Evolutionary conservation across 2,888 invertebrate genomes (phyloP), one percentile per base, ranked within the genome.

Genomic region (Drosophila koepferae): DNA sequence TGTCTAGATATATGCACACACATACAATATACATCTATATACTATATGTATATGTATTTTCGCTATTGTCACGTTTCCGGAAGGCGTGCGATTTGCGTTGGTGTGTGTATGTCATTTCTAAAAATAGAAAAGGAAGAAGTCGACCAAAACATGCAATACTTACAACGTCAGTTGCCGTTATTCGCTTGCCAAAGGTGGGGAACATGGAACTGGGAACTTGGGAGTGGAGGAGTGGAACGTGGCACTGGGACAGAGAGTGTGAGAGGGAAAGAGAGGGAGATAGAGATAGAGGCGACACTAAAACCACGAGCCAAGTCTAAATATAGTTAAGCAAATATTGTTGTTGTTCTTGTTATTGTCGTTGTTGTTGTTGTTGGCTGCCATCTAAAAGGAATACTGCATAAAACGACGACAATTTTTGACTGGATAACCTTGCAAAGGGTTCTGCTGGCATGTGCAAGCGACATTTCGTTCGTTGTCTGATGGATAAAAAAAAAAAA

Each of bases 71-170:
- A 84, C 84, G 78, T 84, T 84, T 80, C 64, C 73, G 81, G 34
- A 69, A 75, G 63, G 81, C 81, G 83, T 78, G 78, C 78, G 72
- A 83, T 80, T 78, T 86, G 82, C 73, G 64, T 63, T 77, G 86
- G 60, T 49, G 56, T 51, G 44, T 49, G 68, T 63, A 68, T 80
- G 89, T 86, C 89, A 84, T 88, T 40, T 74, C 89, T 86, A 86
- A 72, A 86, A 68, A 86, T 84, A 84, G 75, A 61, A 72, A 77
- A 55, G 65, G 67, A 88, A 86, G 80, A 74, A 69, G 74, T 73
- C 72, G 44, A 68, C 63, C 49, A 72, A 80, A 88, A 75, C 83
- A 88, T 88, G 89, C 89, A 84, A 88, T 65, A 77, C 68, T 67
- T 63, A 80, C 77, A 80, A 72, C 80, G 80, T 71, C 80, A 67